These are phyloP conservation scores for Pogonocherus hispidulus DNA, from an alignment of 2,888 invertebrate species.

Conservation along the genomic window DNA sequence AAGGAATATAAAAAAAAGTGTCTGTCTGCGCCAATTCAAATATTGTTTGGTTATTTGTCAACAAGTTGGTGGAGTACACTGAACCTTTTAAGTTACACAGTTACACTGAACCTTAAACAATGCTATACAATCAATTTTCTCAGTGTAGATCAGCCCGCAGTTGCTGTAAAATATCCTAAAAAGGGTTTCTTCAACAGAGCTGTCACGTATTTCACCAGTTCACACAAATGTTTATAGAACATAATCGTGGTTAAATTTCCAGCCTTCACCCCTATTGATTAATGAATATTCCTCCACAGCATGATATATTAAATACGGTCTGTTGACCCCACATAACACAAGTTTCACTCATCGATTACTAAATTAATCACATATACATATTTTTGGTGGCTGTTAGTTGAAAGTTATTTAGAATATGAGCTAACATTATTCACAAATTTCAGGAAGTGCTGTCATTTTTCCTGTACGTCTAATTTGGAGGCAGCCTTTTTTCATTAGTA, in stretches of 20 bases:
- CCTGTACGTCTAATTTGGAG: neutral
- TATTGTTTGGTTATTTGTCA: too few species aligned
- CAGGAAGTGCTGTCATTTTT: neutral
- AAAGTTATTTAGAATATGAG: neutral
- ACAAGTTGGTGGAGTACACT: too few species aligned
- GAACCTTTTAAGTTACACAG: too few species aligned
- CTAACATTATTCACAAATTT: neutral
- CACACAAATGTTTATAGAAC: neutral
- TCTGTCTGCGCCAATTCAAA: too few species aligned
- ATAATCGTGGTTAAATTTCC: neutral
- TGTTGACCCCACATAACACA: neutral
- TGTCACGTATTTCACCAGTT: neutral
- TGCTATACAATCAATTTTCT: too few species aligned
- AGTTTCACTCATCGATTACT: neutral
- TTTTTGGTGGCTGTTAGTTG: neutral
- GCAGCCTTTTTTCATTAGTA: neutral
- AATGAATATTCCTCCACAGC: neutral
- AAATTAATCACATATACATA: neutral
- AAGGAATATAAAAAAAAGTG: too few species aligned
- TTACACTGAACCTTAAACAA: too few species aligned
- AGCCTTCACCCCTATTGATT: conserved; percentile 1
- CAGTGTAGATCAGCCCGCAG: too few species aligned
- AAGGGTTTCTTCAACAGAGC: conserved; percentile 15
- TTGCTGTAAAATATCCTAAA: too few species aligned
- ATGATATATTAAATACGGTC: neutral